A percentile compares a stretch with the other conserved stretches of the same genome.
Evolutionary conservation across 37 sponge, comb jelly and placozoan genomes (phyloP).

Genomic region (Diacarnus erythraeanus): DNA sequence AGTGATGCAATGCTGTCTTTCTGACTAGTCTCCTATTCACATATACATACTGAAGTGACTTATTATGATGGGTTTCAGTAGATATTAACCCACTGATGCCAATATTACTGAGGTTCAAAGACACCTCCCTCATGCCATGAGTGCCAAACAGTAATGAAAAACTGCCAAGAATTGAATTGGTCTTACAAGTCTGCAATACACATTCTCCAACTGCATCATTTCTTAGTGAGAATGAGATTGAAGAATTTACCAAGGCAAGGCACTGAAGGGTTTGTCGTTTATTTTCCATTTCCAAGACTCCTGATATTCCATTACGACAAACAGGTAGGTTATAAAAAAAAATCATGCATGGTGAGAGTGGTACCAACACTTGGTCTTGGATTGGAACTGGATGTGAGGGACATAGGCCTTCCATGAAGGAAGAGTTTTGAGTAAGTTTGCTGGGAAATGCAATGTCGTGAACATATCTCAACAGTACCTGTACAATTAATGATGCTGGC

Average conservation of each 20-base stretch:
- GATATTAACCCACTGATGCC: constrained; percentile 50
- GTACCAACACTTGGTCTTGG: constrained; percentile 48
- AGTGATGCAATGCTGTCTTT: constrained; percentile 39
- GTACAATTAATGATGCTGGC: constrained; percentile 45
- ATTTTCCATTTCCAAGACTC: constrained; percentile 21
- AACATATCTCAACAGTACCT: constrained; percentile 59
- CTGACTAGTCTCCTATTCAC: constrained; percentile 65
- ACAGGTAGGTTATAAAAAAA: constrained; percentile 80
- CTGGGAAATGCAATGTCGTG: constrained; percentile 53
- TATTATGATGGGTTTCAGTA: constrained; percentile 38
- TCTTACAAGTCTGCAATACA: constrained; percentile 32
- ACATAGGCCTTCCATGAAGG: constrained; percentile 19
- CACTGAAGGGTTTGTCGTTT: constrained; percentile 19
- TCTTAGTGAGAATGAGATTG: constrained; percentile 56
- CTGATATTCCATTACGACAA: constrained; percentile 31
- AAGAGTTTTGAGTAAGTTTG: constrained; percentile 54
- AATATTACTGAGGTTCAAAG: background rate
- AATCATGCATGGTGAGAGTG: constrained; percentile 59
- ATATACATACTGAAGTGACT: constrained; percentile 59
- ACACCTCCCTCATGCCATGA: constrained; percentile 2
- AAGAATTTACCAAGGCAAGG: constrained; percentile 51
- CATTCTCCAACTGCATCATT: constrained; percentile 34
- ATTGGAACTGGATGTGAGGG: constrained; percentile 1
- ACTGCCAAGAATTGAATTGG: constrained; percentile 24
- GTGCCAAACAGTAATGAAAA: constrained; percentile 45